A percentile compares a stretch with the other conserved stretches of the same genome.
Conservation (phyloP, 2,888 invertebrate genomes). For the Hermaeophaga mercurialis region DNA sequence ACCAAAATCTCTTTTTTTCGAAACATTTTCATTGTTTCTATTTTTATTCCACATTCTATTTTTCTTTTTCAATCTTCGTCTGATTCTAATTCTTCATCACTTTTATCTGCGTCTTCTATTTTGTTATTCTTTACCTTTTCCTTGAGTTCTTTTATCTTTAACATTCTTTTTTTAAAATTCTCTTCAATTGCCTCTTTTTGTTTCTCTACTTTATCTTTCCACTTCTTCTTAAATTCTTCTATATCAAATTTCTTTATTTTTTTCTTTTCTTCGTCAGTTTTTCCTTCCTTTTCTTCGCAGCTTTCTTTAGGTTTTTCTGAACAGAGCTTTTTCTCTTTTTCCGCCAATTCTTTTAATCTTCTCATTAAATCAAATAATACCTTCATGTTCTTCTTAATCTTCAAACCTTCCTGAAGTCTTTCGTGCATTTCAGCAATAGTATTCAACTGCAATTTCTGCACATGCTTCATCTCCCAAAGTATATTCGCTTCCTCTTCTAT, state of each 20-base stretch:
- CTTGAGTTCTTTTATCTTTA: slow-evolving; percentile 21
- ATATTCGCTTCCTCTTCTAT: slow-evolving; percentile 50
- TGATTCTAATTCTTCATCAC: slow-evolving; percentile 1
- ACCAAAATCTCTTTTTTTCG: not conserved
- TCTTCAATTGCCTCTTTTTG: slow-evolving; percentile 26
- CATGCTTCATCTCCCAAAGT: slow-evolving; percentile 55
- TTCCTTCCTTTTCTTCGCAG: slow-evolving; percentile 13
- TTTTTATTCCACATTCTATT: not conserved
- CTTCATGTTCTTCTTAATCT: slow-evolving; percentile 55
- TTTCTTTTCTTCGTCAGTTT: slow-evolving; percentile 25
- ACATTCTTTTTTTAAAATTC: slow-evolving; percentile 22
- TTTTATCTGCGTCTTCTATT: slow-evolving; percentile 7
- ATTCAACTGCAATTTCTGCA: slow-evolving; percentile 53
- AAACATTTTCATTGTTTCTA: not conserved
- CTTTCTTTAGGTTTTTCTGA: slow-evolving; percentile 14
- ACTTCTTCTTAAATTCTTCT: slow-evolving; percentile 37
- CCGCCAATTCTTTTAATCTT: slow-evolving; percentile 46
- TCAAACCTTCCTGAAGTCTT: slow-evolving; percentile 42
- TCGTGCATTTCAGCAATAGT: slow-evolving; percentile 52
- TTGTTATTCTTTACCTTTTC: slow-evolving; percentile 2
- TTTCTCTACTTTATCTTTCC: slow-evolving; percentile 37
- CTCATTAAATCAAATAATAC: slow-evolving; percentile 53
- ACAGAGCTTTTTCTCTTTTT: slow-evolving; percentile 33
- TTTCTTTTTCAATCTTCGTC: not conserved
- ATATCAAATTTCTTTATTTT: slow-evolving; percentile 36